phyloP scores from a whole-genome alignment of 2,797 vertebrate species.

The Astyanax mexicanus region DNA sequence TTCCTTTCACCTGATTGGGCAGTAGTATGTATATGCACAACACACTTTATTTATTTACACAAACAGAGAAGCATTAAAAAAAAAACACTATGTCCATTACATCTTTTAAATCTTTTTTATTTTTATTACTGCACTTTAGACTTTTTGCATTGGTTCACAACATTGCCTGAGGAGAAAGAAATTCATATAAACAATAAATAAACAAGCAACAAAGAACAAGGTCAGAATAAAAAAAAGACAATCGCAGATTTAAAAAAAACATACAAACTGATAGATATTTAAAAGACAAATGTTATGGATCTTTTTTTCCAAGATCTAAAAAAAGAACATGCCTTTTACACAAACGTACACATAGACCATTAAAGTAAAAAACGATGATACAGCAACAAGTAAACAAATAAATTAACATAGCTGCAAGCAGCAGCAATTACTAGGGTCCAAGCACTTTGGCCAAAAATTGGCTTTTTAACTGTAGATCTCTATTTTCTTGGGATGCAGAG shows the following conservation, averaged over 20 bases:
- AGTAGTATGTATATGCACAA: no score
- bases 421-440: constrained; percentile 7
- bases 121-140: constrained; percentile 66
- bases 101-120: constrained; percentile 56
- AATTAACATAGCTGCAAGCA: not conserved
- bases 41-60: no score
- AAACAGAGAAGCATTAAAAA: no score
- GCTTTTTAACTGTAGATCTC: not conserved
- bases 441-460: constrained; percentile 37
- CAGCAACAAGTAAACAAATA: constrained; percentile 16
- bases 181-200: constrained; percentile 47
- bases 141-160: constrained; percentile 68
- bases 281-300: constrained; percentile 10
- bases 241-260: constrained; percentile 19
- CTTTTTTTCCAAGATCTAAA: not conserved
- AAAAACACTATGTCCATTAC: no score
- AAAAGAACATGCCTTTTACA: constrained; percentile 6
- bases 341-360: constrained; percentile 13
- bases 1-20: no score
- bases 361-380: constrained; percentile 32
- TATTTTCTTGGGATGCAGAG: not conserved
- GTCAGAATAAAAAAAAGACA: constrained; percentile 23
- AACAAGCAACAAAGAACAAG: constrained; percentile 34
- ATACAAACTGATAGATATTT: constrained; percentile 7
- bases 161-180: constrained; percentile 62